Evolutionary conservation across 2,797 vertebrate genomes (phyloP), one percentile per base, ranked within the genome.

Genomic region (Aythya fuligula): DNA sequence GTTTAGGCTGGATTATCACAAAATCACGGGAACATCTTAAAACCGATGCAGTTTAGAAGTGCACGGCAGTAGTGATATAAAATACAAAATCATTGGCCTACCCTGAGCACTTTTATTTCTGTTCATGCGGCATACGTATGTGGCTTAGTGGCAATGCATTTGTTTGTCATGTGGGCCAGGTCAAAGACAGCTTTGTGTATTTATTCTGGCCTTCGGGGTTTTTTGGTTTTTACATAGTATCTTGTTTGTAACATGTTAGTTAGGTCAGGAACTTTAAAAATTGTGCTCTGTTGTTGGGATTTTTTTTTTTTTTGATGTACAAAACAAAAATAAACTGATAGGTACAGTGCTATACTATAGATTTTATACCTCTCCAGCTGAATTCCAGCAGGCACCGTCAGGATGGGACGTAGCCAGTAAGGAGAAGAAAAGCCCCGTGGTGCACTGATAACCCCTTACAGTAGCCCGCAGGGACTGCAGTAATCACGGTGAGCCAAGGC

Each of bases 371-470:
- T 41, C 24, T 17, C 81, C 27, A 51, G 30, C 24, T 78, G 58
- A 67, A 86, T 85, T 93, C 39, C 56, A 90, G 57, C 54, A 39
- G 7, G 8, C 65, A 54, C 58, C 87, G 43, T 78, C 72, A 90
- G 58, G 84, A 66, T 17, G 9, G 38, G 85, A 81, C 39, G 39
- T 39, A 86, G 78, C 13, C 45, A 84, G 61, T 91, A 92, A 93
- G 87, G 91, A 96, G 96, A 94, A 89, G 28, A 25, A 90, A 97
- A 93, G 85, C 95, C 93, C 69, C 4, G 8, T 85, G 83, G 10
- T 92, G 87, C 94, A 71, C 94, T 96, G 95, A 95, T 96, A 96
- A 92, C 78, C 57, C 90, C 73, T 92, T 88, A 79, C 62, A 77
- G 74, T 91, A 94, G 15, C 96, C 97, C 91, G 76, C 38, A 92